Base-by-base conservation (phyloP, 2,113 vertebrate species). In the Thalassarche chlororhynchos region DNA sequence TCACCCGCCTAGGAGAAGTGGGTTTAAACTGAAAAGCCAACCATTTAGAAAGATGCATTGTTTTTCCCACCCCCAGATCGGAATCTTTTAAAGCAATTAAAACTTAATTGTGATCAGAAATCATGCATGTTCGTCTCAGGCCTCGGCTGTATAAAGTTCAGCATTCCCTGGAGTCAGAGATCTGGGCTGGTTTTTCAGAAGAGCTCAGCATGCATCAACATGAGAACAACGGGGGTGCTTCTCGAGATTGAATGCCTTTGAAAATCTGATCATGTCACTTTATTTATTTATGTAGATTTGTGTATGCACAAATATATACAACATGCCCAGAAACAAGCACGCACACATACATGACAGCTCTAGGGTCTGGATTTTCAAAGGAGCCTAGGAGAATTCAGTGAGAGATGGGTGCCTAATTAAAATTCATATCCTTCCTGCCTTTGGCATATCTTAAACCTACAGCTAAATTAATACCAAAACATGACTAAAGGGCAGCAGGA, bases 261-360 rank as follows among this genome's bases (percentile, higher is more conserved):
- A 90, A 91, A 96, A 74, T 74, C 84, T 84, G 77, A 91, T 95
- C 65, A 6, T 96, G 95, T 92, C 84, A 84, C 84, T 96, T 96
- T 69, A 93, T 95, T 96, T 97, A 89, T 96, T 97, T 95, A 95
- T 97, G 94, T 84, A 95, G 94, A 96, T 97, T 91, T 95, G 84
- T 90, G 68, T 83, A 60, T 88, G 90, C 85, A 90, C 75, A 70
- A 74, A 84, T 94, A 78, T 55, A 84, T 74, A 84, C 85, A 90
- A 34, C 68, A 23, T 90, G 68, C 82, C 90, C 88, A 84, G 92
- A 74, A 96, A 95, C 62, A 80, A 52, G 90, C 78, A 80, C 7
- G 12, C 75, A 70, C 70, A 42, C 82, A 62, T 17, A 79, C 90
- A 72, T 88, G 95, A 93, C 92, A 93, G 91, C 90, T 96, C 78